Percentiles rank a stretch among this genome's conserved stretches.
These are phyloP conservation scores for Python bivittatus DNA, from an alignment of 2,113 vertebrate species.

Conservation along the genomic window DNA sequence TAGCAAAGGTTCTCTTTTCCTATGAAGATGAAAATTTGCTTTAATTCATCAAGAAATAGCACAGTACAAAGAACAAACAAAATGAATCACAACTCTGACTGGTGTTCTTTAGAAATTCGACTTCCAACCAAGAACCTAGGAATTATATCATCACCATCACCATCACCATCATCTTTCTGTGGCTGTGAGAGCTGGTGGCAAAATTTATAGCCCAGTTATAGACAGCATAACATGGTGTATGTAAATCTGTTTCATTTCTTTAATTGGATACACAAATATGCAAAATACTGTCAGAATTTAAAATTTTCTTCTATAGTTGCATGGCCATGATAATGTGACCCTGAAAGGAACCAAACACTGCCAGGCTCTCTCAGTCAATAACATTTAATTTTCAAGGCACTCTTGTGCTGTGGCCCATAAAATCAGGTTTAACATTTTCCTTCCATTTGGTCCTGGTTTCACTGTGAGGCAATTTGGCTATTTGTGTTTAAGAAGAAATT, in stretches of 20 bases:
- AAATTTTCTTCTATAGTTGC: background rate
- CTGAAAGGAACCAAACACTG: background rate
- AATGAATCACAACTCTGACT: background rate
- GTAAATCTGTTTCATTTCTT: background rate
- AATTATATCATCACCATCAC: background rate
- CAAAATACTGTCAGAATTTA: background rate
- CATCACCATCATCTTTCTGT: background rate
- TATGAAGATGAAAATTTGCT: background rate
- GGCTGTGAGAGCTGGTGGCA: background rate
- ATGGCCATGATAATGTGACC: background rate
- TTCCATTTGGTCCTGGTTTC: conserved; percentile 17
- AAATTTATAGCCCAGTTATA: background rate
- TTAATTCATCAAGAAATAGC: background rate
- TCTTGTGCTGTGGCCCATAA: conserved; percentile 21
- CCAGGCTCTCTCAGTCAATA: conserved; percentile 1
- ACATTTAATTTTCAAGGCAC: background rate
- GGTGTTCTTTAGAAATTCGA: background rate
- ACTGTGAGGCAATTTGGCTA: conserved; percentile 15
- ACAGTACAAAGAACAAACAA: background rate
- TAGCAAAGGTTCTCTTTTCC: background rate
- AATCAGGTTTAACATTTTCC: conserved; percentile 23
- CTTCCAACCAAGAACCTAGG: background rate
- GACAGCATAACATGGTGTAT: background rate
- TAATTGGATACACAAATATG: background rate
- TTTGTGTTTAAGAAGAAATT: conserved; percentile 31